Percentiles rank a stretch among this genome's conserved stretches.
Evolutionary conservation across 2,888 invertebrate species (phyloP).

Genomic region (Aphodius granarius): DNA sequence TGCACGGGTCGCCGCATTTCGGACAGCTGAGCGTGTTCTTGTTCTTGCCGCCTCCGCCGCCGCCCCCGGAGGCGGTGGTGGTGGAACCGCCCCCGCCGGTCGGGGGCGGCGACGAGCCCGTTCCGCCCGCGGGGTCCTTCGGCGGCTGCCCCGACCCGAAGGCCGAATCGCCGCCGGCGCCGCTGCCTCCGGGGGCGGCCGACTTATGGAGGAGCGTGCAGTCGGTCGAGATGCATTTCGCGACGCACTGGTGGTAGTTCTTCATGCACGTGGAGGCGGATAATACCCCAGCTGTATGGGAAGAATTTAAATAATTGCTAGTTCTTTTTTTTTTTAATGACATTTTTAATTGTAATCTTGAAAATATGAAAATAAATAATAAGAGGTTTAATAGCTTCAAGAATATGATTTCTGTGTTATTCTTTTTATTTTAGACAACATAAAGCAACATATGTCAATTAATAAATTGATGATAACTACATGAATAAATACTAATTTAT

Average conservation of each 20-base stretch:
- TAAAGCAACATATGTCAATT: background rate
- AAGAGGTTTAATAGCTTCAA: no score
- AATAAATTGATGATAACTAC: background rate
- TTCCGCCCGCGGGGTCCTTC: conserved; percentile 38
- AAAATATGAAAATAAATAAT: no score
- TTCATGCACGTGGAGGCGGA: background rate
- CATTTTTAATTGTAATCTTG: no score
- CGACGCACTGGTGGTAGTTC: background rate
- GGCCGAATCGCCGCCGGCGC: background rate
- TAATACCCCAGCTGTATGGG: background rate
- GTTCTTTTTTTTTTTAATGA: no score
- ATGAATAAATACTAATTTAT: background rate
- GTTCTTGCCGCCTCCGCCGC: conserved; percentile 65
- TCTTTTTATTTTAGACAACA: no score
- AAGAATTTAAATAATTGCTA: no score
- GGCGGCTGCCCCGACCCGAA: background rate
- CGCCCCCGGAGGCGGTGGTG: conserved; percentile 32
- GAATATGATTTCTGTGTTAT: background rate
- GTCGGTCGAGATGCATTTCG: background rate
- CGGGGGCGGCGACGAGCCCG: conserved; percentile 36
- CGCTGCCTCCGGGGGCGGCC: background rate
- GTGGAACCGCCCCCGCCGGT: conserved; percentile 32
- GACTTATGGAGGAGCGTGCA: background rate
- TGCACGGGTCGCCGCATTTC: conserved; percentile 96
- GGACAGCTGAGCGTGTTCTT: conserved; percentile 87